Percentiles rank a stretch among this genome's conserved stretches.
These are phyloP conservation scores for Quiscalus mexicanus DNA, from an alignment of 2,113 vertebrate genomes.

Conservation along the genomic window DNA sequence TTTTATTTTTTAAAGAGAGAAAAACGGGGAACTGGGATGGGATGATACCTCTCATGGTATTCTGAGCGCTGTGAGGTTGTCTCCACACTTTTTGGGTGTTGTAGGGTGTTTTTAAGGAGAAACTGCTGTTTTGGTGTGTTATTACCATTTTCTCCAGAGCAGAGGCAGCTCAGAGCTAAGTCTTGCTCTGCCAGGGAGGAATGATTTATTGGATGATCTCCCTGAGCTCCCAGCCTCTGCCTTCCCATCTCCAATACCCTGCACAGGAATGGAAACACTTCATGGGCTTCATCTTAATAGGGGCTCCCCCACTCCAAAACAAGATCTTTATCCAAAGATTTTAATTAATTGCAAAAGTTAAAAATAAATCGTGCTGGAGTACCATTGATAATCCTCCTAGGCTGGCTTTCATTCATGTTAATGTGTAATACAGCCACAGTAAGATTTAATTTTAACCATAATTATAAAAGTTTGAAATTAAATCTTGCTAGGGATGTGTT, in stretches of 20 bases:
- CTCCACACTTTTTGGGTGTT: fast-evolving
- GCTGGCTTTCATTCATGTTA: conserved; percentile 78
- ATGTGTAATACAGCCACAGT: conserved; percentile 78
- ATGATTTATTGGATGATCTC: not conserved
- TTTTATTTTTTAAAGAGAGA: not conserved
- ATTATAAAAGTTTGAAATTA: conserved; percentile 85
- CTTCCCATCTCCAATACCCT: not conserved
- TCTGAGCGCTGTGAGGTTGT: not conserved
- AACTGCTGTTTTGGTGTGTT: not conserved
- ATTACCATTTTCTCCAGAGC: not conserved
- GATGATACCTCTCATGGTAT: fast-evolving
- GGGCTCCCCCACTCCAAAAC: conserved; percentile 69
- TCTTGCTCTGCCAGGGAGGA: not conserved
- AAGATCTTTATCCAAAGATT: conserved; percentile 74
- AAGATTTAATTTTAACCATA: conserved; percentile 85
- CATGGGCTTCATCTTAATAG: conserved; percentile 43
- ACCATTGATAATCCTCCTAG: conserved; percentile 77
- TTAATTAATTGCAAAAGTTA: conserved; percentile 82
- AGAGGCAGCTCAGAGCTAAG: not conserved
- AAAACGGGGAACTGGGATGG: not conserved
- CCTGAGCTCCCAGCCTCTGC: not conserved
- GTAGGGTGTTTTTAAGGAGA: not conserved
- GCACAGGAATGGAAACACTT: conserved; percentile 23
- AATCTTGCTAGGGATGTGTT: conserved; percentile 79
- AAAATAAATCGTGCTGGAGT: conserved; percentile 73